Base-by-base conservation (phyloP, 2,797 vertebrate genomes). In the Cheirogaleus major region DNA sequence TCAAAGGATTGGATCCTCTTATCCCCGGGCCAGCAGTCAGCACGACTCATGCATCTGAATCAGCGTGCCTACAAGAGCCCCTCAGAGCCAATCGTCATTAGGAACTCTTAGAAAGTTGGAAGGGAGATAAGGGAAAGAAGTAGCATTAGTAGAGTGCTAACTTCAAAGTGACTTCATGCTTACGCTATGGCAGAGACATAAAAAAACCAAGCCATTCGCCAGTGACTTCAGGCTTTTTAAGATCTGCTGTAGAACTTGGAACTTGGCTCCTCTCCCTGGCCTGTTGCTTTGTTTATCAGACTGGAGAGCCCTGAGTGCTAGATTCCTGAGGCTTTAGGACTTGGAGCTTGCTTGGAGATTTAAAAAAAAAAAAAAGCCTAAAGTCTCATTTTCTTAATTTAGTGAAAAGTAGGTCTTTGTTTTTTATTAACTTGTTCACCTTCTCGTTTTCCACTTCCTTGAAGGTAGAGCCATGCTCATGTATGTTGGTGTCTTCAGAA, bases 311-410 rank as follows among this genome's bases (percentile, higher is more conserved):
- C 20, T 30, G 32, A 45, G 32, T 27, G 15, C 15, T 30, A n/a
- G 7, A 18, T 41, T 65, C 45, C 67, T 82, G 55, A 20, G 63
- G 18, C 0, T 1, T 52, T 75, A 15, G 30, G 27, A 69, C 35
- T 87, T 70, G 18, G 18, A 52, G 20, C 12, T 82, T 78, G 57
- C 30, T 48, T 85, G 8, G 22, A 30, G 67, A 57, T 84, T 17
- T 73, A 91, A 81, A 83, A 43, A 73, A 23, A 2, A 27, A 61
- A 63, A 65, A 65, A 65, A 32, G 14, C 32, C 41, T n/a, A 48
- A 70, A n/a, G 63, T 63, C n/a, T 91, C 8, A 38, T 41, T 72
- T 80, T 92, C 78, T 96, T 95, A 57, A 69, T 78, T 81, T 89
- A 65, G 15, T 23, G 23, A 59, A 38, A 45, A 45, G 11, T 52